phyloP scores from a whole-genome alignment of 37 sponge, comb jelly and placozoan genomes.

The Cliona cf. orientalis region DNA sequence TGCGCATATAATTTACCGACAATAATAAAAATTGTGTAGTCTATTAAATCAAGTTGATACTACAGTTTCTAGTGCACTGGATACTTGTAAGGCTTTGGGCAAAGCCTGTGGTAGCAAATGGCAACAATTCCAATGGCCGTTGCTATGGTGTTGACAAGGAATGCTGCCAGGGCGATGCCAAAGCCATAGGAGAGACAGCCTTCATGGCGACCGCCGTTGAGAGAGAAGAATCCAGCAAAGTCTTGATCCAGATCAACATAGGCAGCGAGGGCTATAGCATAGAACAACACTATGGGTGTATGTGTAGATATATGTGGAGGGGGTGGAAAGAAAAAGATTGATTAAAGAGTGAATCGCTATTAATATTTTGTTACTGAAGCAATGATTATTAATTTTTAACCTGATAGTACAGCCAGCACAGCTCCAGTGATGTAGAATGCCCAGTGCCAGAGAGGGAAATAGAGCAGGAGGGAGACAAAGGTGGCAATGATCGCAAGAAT shows the following conservation, averaged over 20 bases:
- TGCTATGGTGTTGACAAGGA: conserved; percentile 64
- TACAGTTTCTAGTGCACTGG: too few relatives aligned
- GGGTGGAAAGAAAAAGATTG: too few relatives aligned
- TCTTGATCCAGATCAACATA: conserved; percentile 43
- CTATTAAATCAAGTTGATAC: too few relatives aligned
- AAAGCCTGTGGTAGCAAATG: conserved; percentile 46
- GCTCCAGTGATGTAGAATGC: conserved; percentile 40
- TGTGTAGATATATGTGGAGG: too few relatives aligned
- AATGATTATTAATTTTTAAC: too few relatives aligned
- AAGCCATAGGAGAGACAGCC: conserved; percentile 84
- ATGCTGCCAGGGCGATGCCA: conserved; percentile 72
- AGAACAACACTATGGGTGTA: conserved; percentile 36
- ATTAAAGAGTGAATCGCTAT: background rate
- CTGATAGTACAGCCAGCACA: conserved; percentile 32
- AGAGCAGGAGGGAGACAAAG: conserved; percentile 40
- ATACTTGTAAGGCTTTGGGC: conserved; percentile 3
- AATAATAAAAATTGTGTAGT: too few relatives aligned
- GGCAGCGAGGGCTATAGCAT: conserved; percentile 42
- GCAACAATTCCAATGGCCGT: conserved; percentile 45
- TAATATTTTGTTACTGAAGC: background rate
- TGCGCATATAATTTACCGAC: too few relatives aligned
- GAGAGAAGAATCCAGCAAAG: conserved; percentile 84
- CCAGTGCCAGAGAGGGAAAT: conserved; percentile 60
- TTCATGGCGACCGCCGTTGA: conserved; percentile 48
- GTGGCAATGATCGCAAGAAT: conserved; percentile 67